Evolutionary conservation across 2,797 vertebrate genomes (phyloP), one percentile per base, ranked within the genome.

Genomic region (Takifugu ocellatus): DNA sequence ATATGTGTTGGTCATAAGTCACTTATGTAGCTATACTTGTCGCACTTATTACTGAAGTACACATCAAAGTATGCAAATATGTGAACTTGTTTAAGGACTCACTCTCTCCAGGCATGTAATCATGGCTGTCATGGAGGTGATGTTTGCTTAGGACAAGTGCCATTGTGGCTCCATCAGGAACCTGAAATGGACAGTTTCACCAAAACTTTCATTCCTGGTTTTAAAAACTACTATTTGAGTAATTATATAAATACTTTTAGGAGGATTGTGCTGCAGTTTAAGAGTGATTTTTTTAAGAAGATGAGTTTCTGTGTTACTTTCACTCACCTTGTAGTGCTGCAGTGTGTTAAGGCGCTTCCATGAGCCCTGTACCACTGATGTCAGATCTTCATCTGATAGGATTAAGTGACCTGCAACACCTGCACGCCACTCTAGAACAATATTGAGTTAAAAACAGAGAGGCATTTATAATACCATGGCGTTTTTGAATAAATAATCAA

Each of bases 341-440:
- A 98, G 85, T 1, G 96, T 99, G 54, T 99, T 99, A 51, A 99
- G 90, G 16, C 96, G 93, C 62, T 97, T 96, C 96, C 96, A 99
- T 12, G 90, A 92, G 36, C 96, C 96, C 72, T 97, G 95, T 25
- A 96, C 88, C 3, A 97, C 93, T 1, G 96, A 99, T 0, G 96
- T 99, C 79, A 98, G 90, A 52, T 99, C 96, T 80, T 99, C 96
- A 5, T 99, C 96, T 0, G 96, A 99, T 16, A 99, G 90, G 74
- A 98, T 97, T 31, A 99, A 92, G 63, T 98, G 96, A 72, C 96
- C 96, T 0, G 96, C 96, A 55, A 97, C 90, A 25, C 96, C 96
- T 2, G 95, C 94, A 65, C 96, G 90, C 96, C 96, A 99, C 74
- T 99, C 96, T 99, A 78, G 57, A 52, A 16, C 49, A 56, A 43